phyloP scores from a whole-genome alignment of 2,888 invertebrate genomes.

The Nesidiocoris tenuis region DNA sequence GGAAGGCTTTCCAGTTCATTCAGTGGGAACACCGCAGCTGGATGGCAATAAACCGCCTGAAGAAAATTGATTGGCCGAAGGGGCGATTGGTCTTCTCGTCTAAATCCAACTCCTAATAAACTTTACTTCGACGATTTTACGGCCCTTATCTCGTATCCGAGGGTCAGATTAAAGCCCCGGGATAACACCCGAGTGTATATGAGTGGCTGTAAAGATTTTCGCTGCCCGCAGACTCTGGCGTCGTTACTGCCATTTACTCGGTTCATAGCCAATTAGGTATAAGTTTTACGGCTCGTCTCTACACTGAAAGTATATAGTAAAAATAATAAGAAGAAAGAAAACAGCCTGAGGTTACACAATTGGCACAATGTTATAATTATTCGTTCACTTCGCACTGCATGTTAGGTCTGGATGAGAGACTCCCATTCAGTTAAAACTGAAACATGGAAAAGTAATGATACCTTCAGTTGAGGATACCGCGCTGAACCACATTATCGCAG shows the following conservation, averaged over 20 bases:
- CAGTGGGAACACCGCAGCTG: neutral
- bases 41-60: neutral
- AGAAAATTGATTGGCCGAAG: neutral
- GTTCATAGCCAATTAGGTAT: neutral
- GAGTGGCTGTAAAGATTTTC: neutral
- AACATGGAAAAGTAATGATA: too few species aligned
- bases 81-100: neutral
- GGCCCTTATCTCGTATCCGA: neutral
- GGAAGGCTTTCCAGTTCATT: too few species aligned
- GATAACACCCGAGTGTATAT: conserved; percentile 7
- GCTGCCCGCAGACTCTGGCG: neutral
- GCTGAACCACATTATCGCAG: too few species aligned
- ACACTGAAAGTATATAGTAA: too few species aligned
- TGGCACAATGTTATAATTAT: too few species aligned
- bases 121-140: conserved; percentile 16
- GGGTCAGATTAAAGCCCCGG: neutral
- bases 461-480: too few species aligned
- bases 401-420: too few species aligned
- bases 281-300: too few species aligned
- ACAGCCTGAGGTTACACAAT: too few species aligned
- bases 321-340: too few species aligned
- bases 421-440: too few species aligned
- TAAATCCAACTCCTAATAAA: conserved; percentile 14
- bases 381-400: too few species aligned
- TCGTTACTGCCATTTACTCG: neutral